Evolutionary conservation across 2,888 invertebrate species (phyloP), one percentile per base, ranked within the genome.

Genomic region (Pediacus dermestoides): DNA sequence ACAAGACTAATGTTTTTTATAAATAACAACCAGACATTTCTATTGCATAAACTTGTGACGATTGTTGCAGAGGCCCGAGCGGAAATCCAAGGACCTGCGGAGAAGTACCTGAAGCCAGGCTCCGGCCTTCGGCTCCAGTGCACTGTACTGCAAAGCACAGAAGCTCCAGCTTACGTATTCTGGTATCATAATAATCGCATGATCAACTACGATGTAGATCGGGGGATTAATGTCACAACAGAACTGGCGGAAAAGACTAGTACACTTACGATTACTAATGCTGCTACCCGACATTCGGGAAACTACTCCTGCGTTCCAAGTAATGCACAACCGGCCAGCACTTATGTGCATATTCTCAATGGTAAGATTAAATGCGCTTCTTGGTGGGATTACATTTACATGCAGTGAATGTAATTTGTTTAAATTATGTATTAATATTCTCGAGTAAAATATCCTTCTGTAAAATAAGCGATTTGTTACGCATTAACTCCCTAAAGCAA

Each of bases 101-200:
- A 91, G 65, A 88, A 90, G 64, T 90, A 87, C 67, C 76, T 92
- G 52, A 87, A 89, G 60, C 88, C 88, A 8, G 91, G 91, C 22
- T 89, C 89, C 30, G 84, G 86, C 30, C 71, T 92, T 41, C 76
- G 85, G 35, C 75, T 91, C 33, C 85, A 87, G 54, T 91, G 91
- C 60, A 81, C 81, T 33, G 85, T 91, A 15, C 77, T 86, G 23
- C 87, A 88, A 60, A 88, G 88, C 36, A 90, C 89, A 0, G 88
- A 89, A 64, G 81, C 82, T 16, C 88, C 90, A 3, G 81, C 85
- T 33, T 90, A 85, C 66, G 49, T 49, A 11, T 87, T 87, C 69
- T 87, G 88, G 87, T 89, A 88, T 67, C 86, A 88, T 72, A 89
- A 90, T 71, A 85, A 85, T 63, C 81, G 88, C 51, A 90, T 91